Conservation (phyloP, 2,113 vertebrate species). For the Microcebus griseorufus region DNA sequence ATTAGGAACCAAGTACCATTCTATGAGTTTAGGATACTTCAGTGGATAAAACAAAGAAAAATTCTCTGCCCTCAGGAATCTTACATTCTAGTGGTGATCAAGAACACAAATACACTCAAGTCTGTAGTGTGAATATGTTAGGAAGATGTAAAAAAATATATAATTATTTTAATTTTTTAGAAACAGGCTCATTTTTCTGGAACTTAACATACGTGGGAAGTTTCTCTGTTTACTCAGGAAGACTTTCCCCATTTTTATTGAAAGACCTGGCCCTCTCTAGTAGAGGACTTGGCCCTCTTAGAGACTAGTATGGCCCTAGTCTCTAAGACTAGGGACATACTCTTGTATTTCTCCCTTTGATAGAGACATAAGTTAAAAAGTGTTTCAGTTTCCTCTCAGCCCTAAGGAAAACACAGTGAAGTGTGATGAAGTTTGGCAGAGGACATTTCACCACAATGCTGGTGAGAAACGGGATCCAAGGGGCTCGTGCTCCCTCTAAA, state of each 20-base stretch:
- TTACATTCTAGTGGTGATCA: background rate
- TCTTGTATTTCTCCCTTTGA: conserved; percentile 1
- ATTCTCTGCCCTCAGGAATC: background rate
- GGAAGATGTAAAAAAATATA: background rate
- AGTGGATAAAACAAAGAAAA: background rate
- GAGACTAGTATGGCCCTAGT: no score
- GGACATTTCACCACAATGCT: background rate
- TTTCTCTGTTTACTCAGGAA: background rate
- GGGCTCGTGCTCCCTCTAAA: background rate
- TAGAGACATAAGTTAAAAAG: background rate
- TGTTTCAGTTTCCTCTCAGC: background rate
- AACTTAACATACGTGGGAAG: background rate
- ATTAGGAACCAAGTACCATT: background rate
- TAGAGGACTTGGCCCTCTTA: no score
- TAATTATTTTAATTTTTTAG: background rate
- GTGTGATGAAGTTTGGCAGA: background rate
- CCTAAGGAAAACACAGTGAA: background rate
- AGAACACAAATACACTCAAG: background rate
- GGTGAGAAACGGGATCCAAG: background rate
- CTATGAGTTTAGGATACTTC: background rate
- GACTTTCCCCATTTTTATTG: background rate
- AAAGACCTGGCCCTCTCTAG: background rate
- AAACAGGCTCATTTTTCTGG: background rate
- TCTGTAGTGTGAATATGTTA: background rate
- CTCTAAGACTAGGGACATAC: background rate